These are phyloP conservation scores for Sceloporus tristichus DNA, from an alignment of 2,113 vertebrate species.

Conservation along the genomic window DNA sequence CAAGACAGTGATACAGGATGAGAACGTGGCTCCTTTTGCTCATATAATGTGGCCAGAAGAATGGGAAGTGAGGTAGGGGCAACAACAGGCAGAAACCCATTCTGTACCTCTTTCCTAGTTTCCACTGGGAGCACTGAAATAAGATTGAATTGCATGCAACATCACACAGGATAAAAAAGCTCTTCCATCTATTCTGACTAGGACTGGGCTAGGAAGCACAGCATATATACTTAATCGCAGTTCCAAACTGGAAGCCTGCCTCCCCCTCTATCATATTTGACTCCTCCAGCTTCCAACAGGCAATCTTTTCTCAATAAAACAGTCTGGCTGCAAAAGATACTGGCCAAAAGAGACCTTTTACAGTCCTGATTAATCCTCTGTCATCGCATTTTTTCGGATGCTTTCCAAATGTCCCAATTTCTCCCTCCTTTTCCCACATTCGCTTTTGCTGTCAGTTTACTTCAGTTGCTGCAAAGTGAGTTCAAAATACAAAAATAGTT, in stretches of 20 bases:
- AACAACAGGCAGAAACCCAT: background rate
- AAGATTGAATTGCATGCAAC: background rate
- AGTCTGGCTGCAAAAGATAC: background rate
- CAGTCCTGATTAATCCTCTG: too few relatives aligned
- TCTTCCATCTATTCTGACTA: too few relatives aligned
- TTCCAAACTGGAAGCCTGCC: background rate
- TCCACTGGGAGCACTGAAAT: background rate
- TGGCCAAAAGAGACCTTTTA: background rate
- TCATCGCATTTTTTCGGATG: too few relatives aligned
- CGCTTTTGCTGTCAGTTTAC: too few relatives aligned
- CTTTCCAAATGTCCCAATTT: too few relatives aligned
- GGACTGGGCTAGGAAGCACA: too few relatives aligned
- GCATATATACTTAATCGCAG: too few relatives aligned
- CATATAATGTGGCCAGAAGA: background rate
- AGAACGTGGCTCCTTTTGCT: background rate
- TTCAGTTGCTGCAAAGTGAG: too few relatives aligned
- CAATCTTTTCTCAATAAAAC: too few relatives aligned
- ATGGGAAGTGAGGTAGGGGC: background rate
- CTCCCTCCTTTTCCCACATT: too few relatives aligned
- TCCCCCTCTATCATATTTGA: fast-evolving
- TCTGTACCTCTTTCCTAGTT: background rate
- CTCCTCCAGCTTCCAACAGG: too few relatives aligned
- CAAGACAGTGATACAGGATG: background rate
- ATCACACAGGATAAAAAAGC: background rate
- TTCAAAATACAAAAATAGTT: too few relatives aligned